Percentiles rank a stretch among this genome's conserved stretches.
These are phyloP conservation scores for Hyposmocoma kahamanoa DNA, from an alignment of 1,140 invertebrate genomes.

Conservation along the genomic window DNA sequence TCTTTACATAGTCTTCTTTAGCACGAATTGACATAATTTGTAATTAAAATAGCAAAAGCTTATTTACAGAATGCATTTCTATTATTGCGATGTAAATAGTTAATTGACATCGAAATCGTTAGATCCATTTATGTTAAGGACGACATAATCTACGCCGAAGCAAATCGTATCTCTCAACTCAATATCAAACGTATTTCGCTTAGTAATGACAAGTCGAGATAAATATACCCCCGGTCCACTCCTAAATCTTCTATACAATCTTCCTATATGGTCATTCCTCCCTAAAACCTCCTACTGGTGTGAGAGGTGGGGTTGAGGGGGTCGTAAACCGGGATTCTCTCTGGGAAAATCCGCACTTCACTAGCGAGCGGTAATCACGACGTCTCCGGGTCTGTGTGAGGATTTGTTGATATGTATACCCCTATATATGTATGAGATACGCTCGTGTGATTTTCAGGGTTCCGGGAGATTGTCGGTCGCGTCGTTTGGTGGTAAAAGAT, in stretches of 20 bases:
- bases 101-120: too few relatives aligned
- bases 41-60: neutral
- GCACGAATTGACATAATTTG: too few relatives aligned
- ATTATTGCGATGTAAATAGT: too few relatives aligned
- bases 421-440: conserved; percentile 7
- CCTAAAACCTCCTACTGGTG: conserved; percentile 11
- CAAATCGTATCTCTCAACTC: too few relatives aligned
- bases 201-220: neutral
- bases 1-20: too few relatives aligned
- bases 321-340: conserved; percentile 61
- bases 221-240: neutral
- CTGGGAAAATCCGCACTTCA: conserved; percentile 58
- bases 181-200: too few relatives aligned
- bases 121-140: too few relatives aligned
- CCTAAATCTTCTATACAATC: conserved; percentile 2
- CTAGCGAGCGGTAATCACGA: conserved; percentile 58
- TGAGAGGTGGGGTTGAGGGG: conserved; percentile 22
- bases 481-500: too few relatives aligned
- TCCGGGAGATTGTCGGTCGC: neutral
- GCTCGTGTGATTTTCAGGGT: neutral
- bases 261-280: conserved; percentile 28
- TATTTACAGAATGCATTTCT: too few relatives aligned
- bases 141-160: too few relatives aligned
- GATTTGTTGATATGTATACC: conserved; percentile 47
- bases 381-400: conserved; percentile 31